Evolutionary conservation across 1,140 invertebrate genomes (phyloP).

Genomic region (Drosophila ambigua): DNA sequence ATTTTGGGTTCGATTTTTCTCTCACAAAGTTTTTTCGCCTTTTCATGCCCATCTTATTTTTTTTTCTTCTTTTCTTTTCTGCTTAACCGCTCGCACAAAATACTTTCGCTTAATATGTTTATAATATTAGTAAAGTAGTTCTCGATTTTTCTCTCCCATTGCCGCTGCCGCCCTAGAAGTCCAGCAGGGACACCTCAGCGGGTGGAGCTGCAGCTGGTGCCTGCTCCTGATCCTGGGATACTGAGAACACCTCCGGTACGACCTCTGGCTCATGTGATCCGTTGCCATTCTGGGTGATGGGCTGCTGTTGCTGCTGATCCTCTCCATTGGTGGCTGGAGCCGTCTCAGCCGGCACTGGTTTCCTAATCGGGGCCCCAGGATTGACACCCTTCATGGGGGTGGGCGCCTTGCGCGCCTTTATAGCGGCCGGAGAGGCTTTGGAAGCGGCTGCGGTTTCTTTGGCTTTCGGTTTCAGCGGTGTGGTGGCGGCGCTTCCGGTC

Average conservation of each 20-base stretch:
- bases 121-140: constrained; percentile 76
- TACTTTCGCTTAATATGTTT: constrained; percentile 73
- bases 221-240: constrained; percentile 25
- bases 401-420: constrained; percentile 28
- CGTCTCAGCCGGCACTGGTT: constrained; percentile 5
- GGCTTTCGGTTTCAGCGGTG: constrained; percentile 67
- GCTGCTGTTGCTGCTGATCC: constrained; percentile 15
- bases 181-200: constrained; percentile 54
- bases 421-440: constrained; percentile 53
- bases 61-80: constrained; percentile 1
- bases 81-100: constrained; percentile 16
- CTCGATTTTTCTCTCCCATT: constrained; percentile 19
- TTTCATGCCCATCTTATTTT: background rate
- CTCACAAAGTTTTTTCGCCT: background rate
- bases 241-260: constrained; percentile 26
- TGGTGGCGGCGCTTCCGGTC: constrained; percentile 18
- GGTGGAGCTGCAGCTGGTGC: background rate
- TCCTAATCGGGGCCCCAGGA: constrained; percentile 19
- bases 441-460: constrained; percentile 50
- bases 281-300: constrained; percentile 46
- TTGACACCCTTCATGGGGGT: constrained; percentile 44
- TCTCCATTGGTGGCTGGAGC: constrained; percentile 40
- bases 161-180: constrained; percentile 44
- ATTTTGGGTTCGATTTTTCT: constrained; percentile 7
- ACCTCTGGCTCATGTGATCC: constrained; percentile 40